These are phyloP conservation scores for Pithys albifrons DNA, from an alignment of 2,113 vertebrate genomes.

Conservation along the genomic window DNA sequence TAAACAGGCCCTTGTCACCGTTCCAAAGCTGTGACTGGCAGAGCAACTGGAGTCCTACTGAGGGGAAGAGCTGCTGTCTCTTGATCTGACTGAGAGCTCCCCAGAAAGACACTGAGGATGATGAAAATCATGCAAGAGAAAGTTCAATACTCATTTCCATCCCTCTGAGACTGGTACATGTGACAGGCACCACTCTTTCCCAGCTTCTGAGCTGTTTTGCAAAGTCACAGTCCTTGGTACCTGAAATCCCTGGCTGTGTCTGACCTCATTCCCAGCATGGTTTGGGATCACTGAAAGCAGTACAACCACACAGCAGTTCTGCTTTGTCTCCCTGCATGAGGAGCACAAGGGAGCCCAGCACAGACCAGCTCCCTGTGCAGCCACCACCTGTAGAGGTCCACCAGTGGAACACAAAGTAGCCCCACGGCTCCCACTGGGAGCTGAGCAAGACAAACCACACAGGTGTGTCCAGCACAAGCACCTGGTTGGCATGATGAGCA, in stretches of 20 bases:
- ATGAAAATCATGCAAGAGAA: background rate
- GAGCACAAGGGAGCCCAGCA: background rate
- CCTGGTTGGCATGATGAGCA: rapidly evolving
- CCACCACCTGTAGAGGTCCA: background rate
- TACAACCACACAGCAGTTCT: background rate
- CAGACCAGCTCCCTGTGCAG: background rate
- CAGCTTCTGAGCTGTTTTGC: background rate
- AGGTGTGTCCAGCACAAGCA: background rate
- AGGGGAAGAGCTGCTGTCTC: conserved; percentile 74
- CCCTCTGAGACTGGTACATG: background rate
- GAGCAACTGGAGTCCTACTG: conserved; percentile 77
- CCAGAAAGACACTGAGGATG: background rate
- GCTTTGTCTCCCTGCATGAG: background rate
- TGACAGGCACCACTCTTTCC: background rate
- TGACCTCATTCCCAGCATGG: background rate
- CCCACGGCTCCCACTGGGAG: background rate
- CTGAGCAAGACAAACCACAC: background rate
- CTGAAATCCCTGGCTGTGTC: background rate
- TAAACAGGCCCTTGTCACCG: background rate
- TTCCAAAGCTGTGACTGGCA: conserved; percentile 77
- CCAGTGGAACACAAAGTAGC: background rate
- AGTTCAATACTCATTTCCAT: background rate
- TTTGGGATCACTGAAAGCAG: background rate
- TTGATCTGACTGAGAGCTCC: conserved; percentile 60
- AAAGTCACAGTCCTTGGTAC: background rate